These are phyloP conservation scores for Petromus typicus DNA, from an alignment of 2,113 vertebrate species.

Conservation along the genomic window DNA sequence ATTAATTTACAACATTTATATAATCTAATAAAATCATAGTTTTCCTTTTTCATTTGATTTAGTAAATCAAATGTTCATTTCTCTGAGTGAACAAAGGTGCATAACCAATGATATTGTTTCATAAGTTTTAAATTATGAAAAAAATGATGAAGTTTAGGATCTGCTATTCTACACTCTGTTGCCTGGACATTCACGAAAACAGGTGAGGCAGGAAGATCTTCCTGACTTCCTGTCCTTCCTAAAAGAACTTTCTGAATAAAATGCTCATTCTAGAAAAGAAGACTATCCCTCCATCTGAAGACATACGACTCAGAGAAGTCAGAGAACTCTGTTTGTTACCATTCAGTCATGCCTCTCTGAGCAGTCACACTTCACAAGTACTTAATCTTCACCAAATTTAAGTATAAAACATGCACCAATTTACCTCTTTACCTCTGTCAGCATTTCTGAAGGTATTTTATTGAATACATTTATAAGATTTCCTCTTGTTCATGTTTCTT, in stretches of 20 bases:
- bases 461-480: not conserved
- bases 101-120: not conserved
- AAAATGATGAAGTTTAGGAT: not conserved
- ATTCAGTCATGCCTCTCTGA: not conserved
- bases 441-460: not conserved
- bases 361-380: not conserved
- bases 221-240: not conserved
- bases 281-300: not conserved
- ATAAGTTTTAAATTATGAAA: constrained; percentile 9
- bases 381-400: not conserved
- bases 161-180: not conserved
- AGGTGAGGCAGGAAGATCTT: not conserved
- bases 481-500: not conserved
- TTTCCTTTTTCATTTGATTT: not conserved
- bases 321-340: not conserved
- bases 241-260: not conserved
- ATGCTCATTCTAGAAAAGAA: not conserved
- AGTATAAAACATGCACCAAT: not conserved
- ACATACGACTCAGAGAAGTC: not conserved
- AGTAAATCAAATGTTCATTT: not conserved
- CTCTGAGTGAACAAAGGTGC: not conserved
- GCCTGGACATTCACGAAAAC: not conserved
- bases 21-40: not conserved
- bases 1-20: not conserved
- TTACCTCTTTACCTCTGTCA: not conserved